Base-by-base conservation (phyloP, 2,888 invertebrate genomes). In the Megamerina dolium region DNA sequence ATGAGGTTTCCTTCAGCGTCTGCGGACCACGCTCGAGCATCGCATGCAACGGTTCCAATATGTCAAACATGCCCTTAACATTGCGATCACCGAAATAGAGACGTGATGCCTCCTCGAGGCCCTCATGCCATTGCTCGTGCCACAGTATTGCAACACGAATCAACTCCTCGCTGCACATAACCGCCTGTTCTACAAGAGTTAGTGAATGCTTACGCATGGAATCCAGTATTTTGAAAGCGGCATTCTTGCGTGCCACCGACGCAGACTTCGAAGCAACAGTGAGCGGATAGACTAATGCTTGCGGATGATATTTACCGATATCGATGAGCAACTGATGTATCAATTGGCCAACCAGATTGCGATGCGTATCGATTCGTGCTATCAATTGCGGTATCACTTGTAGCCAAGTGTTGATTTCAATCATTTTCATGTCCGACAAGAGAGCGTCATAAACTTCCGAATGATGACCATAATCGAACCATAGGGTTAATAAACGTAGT, bases 81-180 rank as follows among this genome's bases (percentile, higher is more conserved):
- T 99, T 95, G 46, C 87, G 80, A 68, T 99, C 99, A 3, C 94
- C 95, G 69, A 97, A 99, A 70, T 94, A 99, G 9, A 97, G 73
- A 66, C 87, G 74, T 5, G 90, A 91, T 0, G 96, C 96, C 66
- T 97, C 96, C 60, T 91, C 90, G 16, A 99, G 73, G 0, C 95
- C 97, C 68, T 99, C 99, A 64, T 97, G 94, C 99, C 99, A 99
- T 61, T 95, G 83, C 68, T 99, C 99, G 64, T 99, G 97, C 99
- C 99, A 99, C 14, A 99, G 74, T 53, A 99, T 99, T 2, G 99
- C 97, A 1, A 97, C 95, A 41, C 97, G 77, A 45, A 99, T 97
- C 37, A 99, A 75, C 70, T 99, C 99, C 59, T 97, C 96, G 33
- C 94, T 85, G 48, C 93, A 95, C 87, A 94, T 87, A 59, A 93